Evolutionary conservation across 2,888 invertebrate species (phyloP), one percentile per base, ranked within the genome.

Genomic region (Zygaena filipendulae): DNA sequence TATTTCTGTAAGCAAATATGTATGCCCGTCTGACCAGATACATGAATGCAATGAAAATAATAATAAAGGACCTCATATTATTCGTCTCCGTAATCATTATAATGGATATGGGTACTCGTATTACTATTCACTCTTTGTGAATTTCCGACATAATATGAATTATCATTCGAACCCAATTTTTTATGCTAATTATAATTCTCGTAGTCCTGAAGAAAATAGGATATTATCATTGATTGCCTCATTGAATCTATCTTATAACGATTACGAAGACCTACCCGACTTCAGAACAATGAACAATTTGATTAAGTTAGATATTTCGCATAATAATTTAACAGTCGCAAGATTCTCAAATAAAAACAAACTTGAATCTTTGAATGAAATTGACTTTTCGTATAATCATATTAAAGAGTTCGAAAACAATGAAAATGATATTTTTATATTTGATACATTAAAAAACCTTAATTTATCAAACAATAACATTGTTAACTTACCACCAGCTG

Each of bases 311-410:
- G 59, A 58, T 31, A 14, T 68, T 12, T 61, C 64, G 1, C 29
- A 35, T 7, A 70, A 67, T 31, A 16, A 24, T 1, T 21, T 71
- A 2, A 42, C 31, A 0, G 39, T 28, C 3, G 68, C 60, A 7
- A 40, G 40, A 20, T 34, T 72, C 2, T 52, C 42, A 2, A 64
- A 61, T 25, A 0, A 0, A 2, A 2, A 39, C 3, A 31, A 52
- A 8, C 35, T 67, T 1, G 23, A 18, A 2, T 22, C 22, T 2
- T 37, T 72, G 12, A 32, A 12, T 12, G 45, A 49, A 29, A 39
- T 71, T 13, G 55, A 71, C 43, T 45, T 59, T 4, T 72, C 72
- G 1, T 37, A 58, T 29, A 72, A 71, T 30, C 40, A 19, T 3
- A 66, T 72, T 14, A 50, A 68, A 8, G 27, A 33, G 26, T 30